Base-by-base conservation (phyloP, 2,888 invertebrate species). In the Hanleya hanleyi region DNA sequence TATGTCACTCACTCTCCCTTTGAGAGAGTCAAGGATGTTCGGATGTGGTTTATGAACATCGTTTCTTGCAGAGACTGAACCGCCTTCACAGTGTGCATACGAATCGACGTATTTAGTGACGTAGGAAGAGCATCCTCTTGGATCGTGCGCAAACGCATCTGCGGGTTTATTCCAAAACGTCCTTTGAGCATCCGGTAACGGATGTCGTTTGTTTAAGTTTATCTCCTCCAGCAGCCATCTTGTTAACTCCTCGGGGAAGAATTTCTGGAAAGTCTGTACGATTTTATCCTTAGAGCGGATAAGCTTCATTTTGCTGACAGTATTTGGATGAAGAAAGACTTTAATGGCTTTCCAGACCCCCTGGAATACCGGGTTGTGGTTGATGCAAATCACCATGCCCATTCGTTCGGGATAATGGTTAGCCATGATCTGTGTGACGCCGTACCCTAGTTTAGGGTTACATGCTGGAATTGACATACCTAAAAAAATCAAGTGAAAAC, bases 331-430 rank as follows among this genome's bases (percentile, higher is more conserved):
- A 18, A 89, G 78, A 67, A 90, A 86, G 49, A 83, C 81, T 77
- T 87, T 87, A 26, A 87, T 85, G 18, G 89, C 89, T 61, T 84
- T 83, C 88, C 88, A 90, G 15, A 90, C 84, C 0, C 86, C 88
- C 29, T 89, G 88, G 76, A 90, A 89, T 15, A 90, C 71, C 0
- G 85, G 73, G 66, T 82, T 88, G 77, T 88, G 88, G 77, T 89
- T 89, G 35, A 89, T 72, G 77, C 86, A 87, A 69, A 89, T 82
- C 67, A 86, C 87, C 61, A 84, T 71, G 5, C 89, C 90, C 12
- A 90, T 84, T n/a, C 87, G 76, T 76, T 89, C 90, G n/a, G 90
- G 90, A 73, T 90, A 90, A 72, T 86, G 86, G 71, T 85, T 86
- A 35, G 88, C 81, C 69, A 89, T 73, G 0, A 87, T 74, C 73